Evolutionary conservation across 1,140 invertebrate species (phyloP).

Genomic region (Plutomurus gul): DNA sequence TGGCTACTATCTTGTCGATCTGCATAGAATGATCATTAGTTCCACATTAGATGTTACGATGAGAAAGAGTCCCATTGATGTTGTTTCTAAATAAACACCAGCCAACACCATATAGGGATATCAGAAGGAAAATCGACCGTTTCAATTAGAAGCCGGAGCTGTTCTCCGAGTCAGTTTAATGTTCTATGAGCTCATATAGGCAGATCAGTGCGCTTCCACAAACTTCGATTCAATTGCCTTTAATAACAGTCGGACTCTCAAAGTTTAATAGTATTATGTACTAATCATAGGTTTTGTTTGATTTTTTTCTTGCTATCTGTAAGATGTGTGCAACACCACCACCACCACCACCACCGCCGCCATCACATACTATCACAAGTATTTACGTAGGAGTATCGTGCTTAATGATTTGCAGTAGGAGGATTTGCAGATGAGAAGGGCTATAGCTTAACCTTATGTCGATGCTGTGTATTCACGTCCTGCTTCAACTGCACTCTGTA

Average conservation of each 20-base stretch:
- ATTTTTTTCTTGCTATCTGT: too few species aligned
- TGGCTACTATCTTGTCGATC: neutral
- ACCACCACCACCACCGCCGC: neutral
- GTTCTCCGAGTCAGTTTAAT: too few species aligned
- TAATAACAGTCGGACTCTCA: slow-evolving; percentile 9
- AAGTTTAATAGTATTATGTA: neutral
- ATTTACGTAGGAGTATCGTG: neutral
- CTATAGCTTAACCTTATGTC: neutral
- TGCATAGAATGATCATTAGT: neutral
- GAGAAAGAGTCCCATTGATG: slow-evolving; percentile 1
- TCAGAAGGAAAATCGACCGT: slow-evolving; percentile 15
- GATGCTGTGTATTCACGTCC: neutral
- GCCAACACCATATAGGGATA: slow-evolving; percentile 10
- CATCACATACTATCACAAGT: neutral
- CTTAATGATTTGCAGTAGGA: neutral
- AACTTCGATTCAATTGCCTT: neutral
- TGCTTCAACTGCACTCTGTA: neutral
- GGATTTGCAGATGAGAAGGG: slow-evolving; percentile 5
- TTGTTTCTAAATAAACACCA: slow-evolving; percentile 19
- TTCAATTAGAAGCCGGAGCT: slow-evolving; percentile 22
- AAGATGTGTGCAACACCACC: neutral
- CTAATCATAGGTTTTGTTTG: slow-evolving; percentile 6
- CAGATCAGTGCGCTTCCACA: slow-evolving; percentile 4
- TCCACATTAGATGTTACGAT: slow-evolving; percentile 7
- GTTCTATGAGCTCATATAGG: slow-evolving; percentile 13